Base-by-base conservation (phyloP, 2,888 invertebrate species). In the Pelosia muscerda region DNA sequence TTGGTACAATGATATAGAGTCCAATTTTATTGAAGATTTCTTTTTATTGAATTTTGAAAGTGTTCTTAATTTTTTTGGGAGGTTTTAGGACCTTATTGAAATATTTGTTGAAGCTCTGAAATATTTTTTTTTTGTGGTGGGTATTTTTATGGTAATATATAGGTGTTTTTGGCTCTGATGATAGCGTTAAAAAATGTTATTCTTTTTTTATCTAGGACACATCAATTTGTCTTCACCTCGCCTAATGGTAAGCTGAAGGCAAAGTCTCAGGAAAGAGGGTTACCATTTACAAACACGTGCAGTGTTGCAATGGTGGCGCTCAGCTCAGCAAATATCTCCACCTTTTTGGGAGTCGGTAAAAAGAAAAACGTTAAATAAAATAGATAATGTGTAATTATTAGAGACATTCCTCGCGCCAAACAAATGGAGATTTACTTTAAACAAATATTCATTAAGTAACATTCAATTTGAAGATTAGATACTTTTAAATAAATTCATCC, bases 381-480 rank as follows among this genome's bases (percentile, higher is more conserved):
- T 2, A 59, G 19, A 38, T 19, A 59, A 10, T 25, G n/a, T 9
- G n/a, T 25, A 38, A 25, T 34, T 23, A 25, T 15, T 15, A 13
- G 1, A 25, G 23, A 38, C 19, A 38, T 4, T 11, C 38, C 38
- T 1, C 34, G 22, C 19, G 5, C 10, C 19, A 59, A 61, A 11
- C 25, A 61, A 28, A 13, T 11, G 6, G 19, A 19, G 10, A 38
- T 38, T 59, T 59, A 49, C 49, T 49, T 49, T n/a, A 49, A n/a
- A 8, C 49, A 55, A 11, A 25, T 55, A 55, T 31, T 77, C 72
- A 66, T 69, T 72, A 81, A 70, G 68, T 71, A 55, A 69, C 76
- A 69, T 78, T 78, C 79, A 78, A 81, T 79, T 76, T 71, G 69
- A 22, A 69, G 77, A 79, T 79, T 79, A 49, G 49, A 49, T 57